Conservation (phyloP, 1,140 invertebrate genomes). For the Littorina saxatilis region DNA sequence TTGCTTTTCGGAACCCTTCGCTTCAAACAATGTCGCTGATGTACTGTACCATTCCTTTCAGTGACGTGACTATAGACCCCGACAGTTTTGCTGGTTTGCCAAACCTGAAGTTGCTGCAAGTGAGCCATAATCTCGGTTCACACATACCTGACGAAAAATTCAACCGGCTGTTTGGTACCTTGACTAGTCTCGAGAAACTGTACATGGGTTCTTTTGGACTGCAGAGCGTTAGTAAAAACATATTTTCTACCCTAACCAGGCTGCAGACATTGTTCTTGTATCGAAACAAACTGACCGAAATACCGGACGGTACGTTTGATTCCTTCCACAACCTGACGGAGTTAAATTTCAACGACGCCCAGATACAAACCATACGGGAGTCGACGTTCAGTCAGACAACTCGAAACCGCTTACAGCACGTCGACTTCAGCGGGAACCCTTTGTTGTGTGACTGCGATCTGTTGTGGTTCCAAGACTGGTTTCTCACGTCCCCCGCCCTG, state of each 20-base stretch:
- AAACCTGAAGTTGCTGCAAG: neutral
- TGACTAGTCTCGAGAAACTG: neutral
- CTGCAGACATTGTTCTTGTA: neutral
- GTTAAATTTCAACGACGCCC: neutral
- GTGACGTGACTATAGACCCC: neutral
- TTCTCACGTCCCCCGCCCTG: neutral
- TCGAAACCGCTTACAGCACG: neutral
- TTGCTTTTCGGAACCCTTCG: neutral
- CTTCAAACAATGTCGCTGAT: neutral
- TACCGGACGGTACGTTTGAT: constrained; percentile 19
- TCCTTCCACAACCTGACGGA: neutral
- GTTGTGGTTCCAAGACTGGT: constrained; percentile 36
- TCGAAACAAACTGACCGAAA: neutral
- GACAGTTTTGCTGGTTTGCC: neutral
- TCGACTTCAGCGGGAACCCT: constrained; percentile 22
- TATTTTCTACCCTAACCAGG: neutral
- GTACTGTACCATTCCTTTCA: neutral
- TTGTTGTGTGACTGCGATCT: constrained; percentile 31
- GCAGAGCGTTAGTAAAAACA: neutral
- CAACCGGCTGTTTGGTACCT: neutral
- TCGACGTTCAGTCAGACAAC: neutral
- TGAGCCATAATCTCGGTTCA: neutral
- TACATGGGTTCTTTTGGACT: neutral
- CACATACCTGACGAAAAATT: neutral
- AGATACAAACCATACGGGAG: neutral